A percentile compares a stretch with the other conserved stretches of the same genome.
Evolutionary conservation across 2,113 vertebrate genomes (phyloP).

Genomic region (Maccullochella peelii): DNA sequence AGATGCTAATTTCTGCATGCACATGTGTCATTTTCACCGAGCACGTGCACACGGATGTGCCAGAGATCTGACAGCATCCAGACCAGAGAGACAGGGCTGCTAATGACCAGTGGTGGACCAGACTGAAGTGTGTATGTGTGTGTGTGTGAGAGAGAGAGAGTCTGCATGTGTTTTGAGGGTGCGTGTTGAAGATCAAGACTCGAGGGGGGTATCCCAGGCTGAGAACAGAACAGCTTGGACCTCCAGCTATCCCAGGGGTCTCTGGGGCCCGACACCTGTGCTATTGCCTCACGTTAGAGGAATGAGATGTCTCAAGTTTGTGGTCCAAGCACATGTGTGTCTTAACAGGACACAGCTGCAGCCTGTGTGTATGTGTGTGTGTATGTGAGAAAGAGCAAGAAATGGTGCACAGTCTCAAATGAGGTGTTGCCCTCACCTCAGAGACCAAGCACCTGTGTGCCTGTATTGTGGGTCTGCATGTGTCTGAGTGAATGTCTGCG

Average conservation of each 20-base stretch:
- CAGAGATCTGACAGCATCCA: constrained; percentile 55
- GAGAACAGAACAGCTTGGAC: constrained; percentile 68
- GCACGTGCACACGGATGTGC: constrained; percentile 48
- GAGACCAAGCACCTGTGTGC: constrained; percentile 67
- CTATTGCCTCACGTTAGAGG: constrained; percentile 75
- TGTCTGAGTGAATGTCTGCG: constrained; percentile 46
- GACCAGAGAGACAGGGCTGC: constrained; percentile 10
- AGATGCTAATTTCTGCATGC: constrained; percentile 45
- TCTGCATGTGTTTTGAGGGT: constrained; percentile 12
- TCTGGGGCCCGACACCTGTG: constrained; percentile 77
- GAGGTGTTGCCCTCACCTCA: constrained; percentile 70
- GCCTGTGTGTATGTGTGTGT: constrained; percentile 33
- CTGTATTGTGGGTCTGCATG: constrained; percentile 21
- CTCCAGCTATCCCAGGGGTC: constrained; percentile 64
- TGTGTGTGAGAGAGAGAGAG: not conserved
- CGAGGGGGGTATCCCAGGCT: constrained; percentile 54
- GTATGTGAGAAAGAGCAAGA: constrained; percentile 37
- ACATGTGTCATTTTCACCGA: constrained; percentile 15
- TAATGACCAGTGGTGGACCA: constrained; percentile 39
- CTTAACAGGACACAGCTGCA: constrained; percentile 79
- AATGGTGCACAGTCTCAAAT: constrained; percentile 24
- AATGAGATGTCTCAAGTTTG: constrained; percentile 69
- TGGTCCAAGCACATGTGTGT: constrained; percentile 60
- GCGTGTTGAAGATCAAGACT: constrained; percentile 52
- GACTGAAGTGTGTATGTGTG: constrained; percentile 18